Evolutionary conservation across 2,888 invertebrate genomes (phyloP).

Genomic region (Lottia gigantea): DNA sequence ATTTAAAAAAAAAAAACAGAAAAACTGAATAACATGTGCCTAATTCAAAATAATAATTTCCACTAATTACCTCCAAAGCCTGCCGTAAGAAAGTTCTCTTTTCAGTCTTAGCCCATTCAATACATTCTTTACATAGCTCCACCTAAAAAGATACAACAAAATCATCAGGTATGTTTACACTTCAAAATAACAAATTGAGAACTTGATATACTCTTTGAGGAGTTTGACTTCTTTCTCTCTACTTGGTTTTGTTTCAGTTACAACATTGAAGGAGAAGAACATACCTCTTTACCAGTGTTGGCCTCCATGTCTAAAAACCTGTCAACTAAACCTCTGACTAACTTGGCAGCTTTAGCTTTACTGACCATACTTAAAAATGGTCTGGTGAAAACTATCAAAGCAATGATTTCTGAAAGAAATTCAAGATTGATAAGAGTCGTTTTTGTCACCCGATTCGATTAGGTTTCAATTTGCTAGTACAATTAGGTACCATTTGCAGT

Average conservation of each 20-base stretch:
- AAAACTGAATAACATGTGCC: no score
- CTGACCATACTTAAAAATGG: conserved; percentile 95
- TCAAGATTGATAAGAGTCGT: not conserved
- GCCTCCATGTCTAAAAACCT: conserved; percentile 97
- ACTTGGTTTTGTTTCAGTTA: no score
- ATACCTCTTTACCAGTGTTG: conserved; percentile 89
- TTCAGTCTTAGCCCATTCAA: conserved; percentile 99
- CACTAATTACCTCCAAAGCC: conserved; percentile 78
- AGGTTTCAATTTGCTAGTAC: no score
- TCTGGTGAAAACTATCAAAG: conserved; percentile 92
- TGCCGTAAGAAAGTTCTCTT: conserved; percentile 96
- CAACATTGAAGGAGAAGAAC: not conserved
- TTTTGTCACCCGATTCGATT: no score
- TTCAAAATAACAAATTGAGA: no score
- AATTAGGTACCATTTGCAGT: no score
- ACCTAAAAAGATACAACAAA: conserved; percentile 61
- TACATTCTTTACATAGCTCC: conserved; percentile 83
- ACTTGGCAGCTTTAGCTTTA: conserved; percentile 98
- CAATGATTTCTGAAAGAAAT: conserved; percentile 67
- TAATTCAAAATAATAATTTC: no score
- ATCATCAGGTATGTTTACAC: not conserved
- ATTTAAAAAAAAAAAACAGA: no score
- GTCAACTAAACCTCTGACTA: conserved; percentile 96
- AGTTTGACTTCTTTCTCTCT: not conserved
- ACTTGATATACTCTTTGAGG: not conserved